Base-by-base conservation (phyloP, 2,797 vertebrate species). In the Pitangus sulphuratus region DNA sequence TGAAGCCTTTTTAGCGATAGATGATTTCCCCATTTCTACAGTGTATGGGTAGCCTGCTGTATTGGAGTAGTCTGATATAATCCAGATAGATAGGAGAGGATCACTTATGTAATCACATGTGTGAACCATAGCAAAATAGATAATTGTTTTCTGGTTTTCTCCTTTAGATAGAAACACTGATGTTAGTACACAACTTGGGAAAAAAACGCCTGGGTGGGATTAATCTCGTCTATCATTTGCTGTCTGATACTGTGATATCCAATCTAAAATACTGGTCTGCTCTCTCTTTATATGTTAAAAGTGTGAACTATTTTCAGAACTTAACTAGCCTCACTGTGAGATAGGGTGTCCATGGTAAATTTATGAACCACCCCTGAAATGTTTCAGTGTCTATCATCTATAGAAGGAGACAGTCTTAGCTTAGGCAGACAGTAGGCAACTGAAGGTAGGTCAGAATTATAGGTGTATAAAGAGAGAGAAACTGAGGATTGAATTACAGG, bases 141-240 rank as follows among this genome's bases (percentile, higher is more conserved):
- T 83, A 76, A 69, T 86, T 31, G 26, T 78, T 92, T 82, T 93
- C 77, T 72, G 20, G 30, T 84, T 83, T 84, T 33, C 22, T 76
- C 30, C 56, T 82, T 44, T 51, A 56, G 70, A 66, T 82, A 50
- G 44, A 74, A 93, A n/a, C 44, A 50, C 51, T 62, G 64, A 60
- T 79, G 30, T 74, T 76, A 66, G 70, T 28, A 28, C 20, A 17
- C 12, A 77, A 21, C 8, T 48, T 89, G 31, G 62, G 40, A 40
- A 68, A 61, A 61, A 61, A 84, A 87, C 21, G 21, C n/a, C 28
- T 77, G 56, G 44, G 60, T 84, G 45, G 56, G 58, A 62, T 75
- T 87, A 37, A 62, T 11, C 51, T 89, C 47, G 50, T 61, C 44
- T 79, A 0, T 18, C 40, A 82, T 82, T 76, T 84, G 11, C 37